Evolutionary conservation across 2,888 invertebrate genomes (phyloP), one percentile per base, ranked within the genome.

Genomic region (Xanthostigma xanthostigma): DNA sequence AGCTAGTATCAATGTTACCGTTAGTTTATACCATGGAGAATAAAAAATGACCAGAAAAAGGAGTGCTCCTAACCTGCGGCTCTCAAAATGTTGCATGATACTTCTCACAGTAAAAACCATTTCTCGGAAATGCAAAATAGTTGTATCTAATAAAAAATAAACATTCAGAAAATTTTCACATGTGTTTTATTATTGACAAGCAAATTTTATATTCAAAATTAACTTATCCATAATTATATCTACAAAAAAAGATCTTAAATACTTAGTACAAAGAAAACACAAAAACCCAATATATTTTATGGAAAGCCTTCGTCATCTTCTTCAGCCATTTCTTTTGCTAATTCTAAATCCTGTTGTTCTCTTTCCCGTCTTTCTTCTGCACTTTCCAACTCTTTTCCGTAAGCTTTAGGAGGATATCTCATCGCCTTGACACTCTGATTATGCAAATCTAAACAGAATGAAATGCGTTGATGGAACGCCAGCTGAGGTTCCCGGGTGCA

Each of bases 251-350:
- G 27, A 27, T 27, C 27, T 27, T 39, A 17, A 42, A 44, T 34
- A n/a, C 13, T 13, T 34, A 34, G 8, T 10, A 34, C 13, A 44
- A 35, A 34, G 33, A 44, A 44, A 27, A 44, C 33, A n/a, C 17
- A 13, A 34, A 40, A 35, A 6, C 27, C 6, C 27, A 50, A 27
- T 48, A 55, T n/a, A n/a, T n/a, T 59, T 65, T 64, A 74, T 56
- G 74, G 73, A 63, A 86, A 87, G 55, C 86, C 86, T 71, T 93
- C 93, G 73, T 96, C 95, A 68, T 98, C 97, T 64, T 98, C 97
- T 64, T 98, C 98, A 8, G 96, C 96, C 87, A 98, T 94, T 72
- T 98, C 97, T 67, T 97, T 98, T n/a, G 98, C 98, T 59, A 96
- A 74, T 66, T 98, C 98, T 60, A 98, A 73, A 69, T 99, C 98